Percentiles rank a stretch among this genome's conserved stretches.
Conservation (phyloP, 2,113 vertebrate species). For the Chloebia gouldiae region DNA sequence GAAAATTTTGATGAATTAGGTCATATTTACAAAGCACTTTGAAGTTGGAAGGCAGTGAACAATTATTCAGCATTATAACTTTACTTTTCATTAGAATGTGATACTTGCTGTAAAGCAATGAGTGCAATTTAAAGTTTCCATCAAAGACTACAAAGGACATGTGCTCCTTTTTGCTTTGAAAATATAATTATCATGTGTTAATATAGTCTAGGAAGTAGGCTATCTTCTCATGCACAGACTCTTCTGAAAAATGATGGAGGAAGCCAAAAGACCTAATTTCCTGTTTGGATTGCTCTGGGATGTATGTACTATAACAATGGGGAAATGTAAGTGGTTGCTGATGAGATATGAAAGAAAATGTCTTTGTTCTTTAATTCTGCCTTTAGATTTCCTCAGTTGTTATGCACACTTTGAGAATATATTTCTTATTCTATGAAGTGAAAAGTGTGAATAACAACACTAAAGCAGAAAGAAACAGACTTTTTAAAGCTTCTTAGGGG, state of each 20-base stretch:
- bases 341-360: not conserved
- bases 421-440: not conserved
- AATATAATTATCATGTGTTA: constrained; percentile 65
- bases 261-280: constrained; percentile 42
- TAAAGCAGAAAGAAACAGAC: not conserved
- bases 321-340: not conserved
- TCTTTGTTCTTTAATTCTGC: not conserved
- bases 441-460: not conserved
- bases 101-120: constrained; percentile 4
- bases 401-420: not conserved
- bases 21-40: constrained; percentile 48
- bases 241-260: constrained; percentile 35
- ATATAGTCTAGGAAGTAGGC: constrained; percentile 42
- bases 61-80: constrained; percentile 48
- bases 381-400: not conserved
- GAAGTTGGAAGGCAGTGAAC: constrained; percentile 23
- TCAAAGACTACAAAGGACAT: constrained; percentile 54
- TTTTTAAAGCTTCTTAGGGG: not conserved
- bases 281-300: not conserved
- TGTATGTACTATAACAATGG: not conserved
- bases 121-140: constrained; percentile 49
- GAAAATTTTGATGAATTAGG: constrained; percentile 28
- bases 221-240: constrained; percentile 1
- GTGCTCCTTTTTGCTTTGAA: constrained; percentile 45
- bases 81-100: constrained; percentile 17